phyloP scores from a whole-genome alignment of 2,113 vertebrate species.

The Pomatorhinus ruficollis region DNA sequence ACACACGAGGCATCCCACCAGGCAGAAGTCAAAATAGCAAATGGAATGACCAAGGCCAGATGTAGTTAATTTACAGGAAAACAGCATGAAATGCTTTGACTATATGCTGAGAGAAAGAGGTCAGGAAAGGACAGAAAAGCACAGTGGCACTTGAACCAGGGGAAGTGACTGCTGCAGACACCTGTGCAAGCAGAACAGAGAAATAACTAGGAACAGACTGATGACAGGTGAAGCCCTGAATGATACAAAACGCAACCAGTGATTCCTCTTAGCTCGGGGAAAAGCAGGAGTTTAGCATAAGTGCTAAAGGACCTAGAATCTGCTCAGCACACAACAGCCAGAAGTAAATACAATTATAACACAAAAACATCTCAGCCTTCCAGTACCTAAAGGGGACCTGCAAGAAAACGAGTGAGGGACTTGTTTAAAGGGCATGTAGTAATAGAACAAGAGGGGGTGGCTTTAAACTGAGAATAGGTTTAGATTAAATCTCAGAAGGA shows the following conservation, averaged over 20 bases:
- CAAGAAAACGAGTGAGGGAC: background rate
- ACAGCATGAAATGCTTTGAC: background rate
- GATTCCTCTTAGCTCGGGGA: background rate
- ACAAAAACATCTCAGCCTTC: background rate
- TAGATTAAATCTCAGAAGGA: background rate
- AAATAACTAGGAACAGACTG: background rate
- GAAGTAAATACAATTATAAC: background rate
- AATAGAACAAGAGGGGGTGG: background rate
- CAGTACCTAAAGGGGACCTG: background rate
- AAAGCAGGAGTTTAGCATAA: rapidly evolving
- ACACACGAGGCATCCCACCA: background rate
- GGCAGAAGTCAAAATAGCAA: background rate
- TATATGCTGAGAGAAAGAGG: background rate
- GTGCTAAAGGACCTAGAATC: background rate
- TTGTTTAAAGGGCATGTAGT: background rate
- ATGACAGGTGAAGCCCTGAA: background rate
- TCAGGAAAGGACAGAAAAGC: background rate
- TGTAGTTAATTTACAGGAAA: background rate
- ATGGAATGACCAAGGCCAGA: background rate
- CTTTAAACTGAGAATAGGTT: background rate
- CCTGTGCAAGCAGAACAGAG: background rate
- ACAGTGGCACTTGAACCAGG: background rate
- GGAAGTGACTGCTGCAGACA: background rate
- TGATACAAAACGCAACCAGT: background rate
- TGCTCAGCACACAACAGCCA: background rate